These are phyloP conservation scores for Andrena praecox DNA, from an alignment of 2,888 invertebrate species.

Conservation along the genomic window DNA sequence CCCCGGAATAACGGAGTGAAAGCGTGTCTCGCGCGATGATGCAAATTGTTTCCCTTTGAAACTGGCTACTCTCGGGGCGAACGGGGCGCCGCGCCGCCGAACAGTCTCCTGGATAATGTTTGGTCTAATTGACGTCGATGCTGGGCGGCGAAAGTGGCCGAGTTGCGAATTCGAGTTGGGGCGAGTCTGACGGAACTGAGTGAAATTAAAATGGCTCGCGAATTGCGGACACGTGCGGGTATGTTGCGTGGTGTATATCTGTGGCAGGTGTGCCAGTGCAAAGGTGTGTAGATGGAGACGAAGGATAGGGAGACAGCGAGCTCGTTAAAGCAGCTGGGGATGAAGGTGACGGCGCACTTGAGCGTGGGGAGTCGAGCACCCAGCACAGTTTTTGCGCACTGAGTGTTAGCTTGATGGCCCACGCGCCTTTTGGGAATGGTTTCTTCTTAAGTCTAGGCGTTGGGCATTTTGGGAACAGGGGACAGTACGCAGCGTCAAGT, in stretches of 20 bases:
- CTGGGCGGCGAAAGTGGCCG: background rate
- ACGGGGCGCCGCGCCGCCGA: constrained; percentile 2
- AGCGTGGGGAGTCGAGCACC: too few species aligned
- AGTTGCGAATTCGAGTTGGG: background rate
- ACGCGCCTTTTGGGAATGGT: too few species aligned
- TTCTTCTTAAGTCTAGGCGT: too few species aligned
- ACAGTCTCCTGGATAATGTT: constrained; percentile 10
- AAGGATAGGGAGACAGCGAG: too few species aligned
- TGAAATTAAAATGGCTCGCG: background rate
- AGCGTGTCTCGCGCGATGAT: constrained; percentile 27
- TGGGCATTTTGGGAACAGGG: too few species aligned
- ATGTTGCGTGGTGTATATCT: too few species aligned
- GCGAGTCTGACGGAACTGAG: background rate
- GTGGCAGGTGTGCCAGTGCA: too few species aligned
- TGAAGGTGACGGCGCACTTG: too few species aligned
- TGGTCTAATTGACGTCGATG: constrained; percentile 11
- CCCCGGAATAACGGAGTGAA: constrained; percentile 24
- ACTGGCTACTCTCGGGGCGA: constrained; percentile 24
- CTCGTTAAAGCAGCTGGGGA: too few species aligned
- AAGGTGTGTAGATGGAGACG: background rate
- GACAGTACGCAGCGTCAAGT: too few species aligned
- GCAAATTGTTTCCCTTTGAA: constrained; percentile 42
- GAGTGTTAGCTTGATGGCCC: too few species aligned
- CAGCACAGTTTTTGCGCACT: too few species aligned
- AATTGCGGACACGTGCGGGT: background rate